Evolutionary conservation across 2,888 invertebrate genomes (phyloP).

Genomic region (Habrosyne pyritoides): DNA sequence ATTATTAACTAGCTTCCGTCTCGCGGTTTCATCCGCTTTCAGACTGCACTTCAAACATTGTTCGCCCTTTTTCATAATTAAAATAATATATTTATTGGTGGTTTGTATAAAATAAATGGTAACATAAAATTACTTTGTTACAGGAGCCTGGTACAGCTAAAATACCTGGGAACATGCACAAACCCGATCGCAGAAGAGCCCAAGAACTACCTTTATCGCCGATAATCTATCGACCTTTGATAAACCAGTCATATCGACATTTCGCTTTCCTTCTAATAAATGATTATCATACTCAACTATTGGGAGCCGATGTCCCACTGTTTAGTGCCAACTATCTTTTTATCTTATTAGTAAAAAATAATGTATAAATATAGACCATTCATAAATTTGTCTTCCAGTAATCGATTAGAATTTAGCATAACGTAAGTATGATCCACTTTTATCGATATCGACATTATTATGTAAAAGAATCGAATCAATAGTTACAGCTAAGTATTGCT

Average conservation of each 20-base stretch:
- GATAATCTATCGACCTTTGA: slow-evolving; percentile 51
- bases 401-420: slow-evolving; percentile 24
- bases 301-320: slow-evolving; percentile 43
- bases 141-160: slow-evolving; percentile 88
- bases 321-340: slow-evolving; percentile 65
- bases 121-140: too few relatives aligned
- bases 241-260: slow-evolving; percentile 48
- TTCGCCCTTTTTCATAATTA: not conserved
- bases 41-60: too few relatives aligned
- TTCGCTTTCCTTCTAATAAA: slow-evolving; percentile 48
- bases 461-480: not conserved
- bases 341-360: slow-evolving; percentile 18
- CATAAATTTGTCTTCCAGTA: slow-evolving; percentile 55
- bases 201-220: slow-evolving; percentile 92
- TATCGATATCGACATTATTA: not conserved
- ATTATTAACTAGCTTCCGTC: not conserved
- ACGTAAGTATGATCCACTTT: not conserved
- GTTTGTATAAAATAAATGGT: too few relatives aligned
- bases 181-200: slow-evolving; percentile 92
- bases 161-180: slow-evolving; percentile 93
- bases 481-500: not conserved
- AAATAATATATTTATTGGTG: too few relatives aligned
- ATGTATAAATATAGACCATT: slow-evolving; percentile 34
- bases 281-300: slow-evolving; percentile 31
- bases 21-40: too few relatives aligned